Conservation (phyloP, 2,113 vertebrate genomes). For the Neodon shergylaensis region DNA sequence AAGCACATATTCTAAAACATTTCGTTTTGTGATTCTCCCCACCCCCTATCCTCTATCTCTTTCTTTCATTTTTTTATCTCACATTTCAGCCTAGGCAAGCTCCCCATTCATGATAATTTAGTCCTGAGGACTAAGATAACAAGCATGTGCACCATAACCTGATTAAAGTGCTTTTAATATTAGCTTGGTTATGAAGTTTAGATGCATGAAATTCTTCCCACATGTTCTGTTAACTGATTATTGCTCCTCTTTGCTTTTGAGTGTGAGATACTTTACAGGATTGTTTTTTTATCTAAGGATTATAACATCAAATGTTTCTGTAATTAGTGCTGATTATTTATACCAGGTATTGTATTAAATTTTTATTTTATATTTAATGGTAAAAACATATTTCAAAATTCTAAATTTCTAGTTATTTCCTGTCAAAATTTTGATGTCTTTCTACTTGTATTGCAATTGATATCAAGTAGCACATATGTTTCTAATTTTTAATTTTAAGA, state of each 20-base stretch:
- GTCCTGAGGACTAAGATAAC: background rate
- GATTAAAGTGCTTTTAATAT: background rate
- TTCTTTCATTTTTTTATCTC: background rate
- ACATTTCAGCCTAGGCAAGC: background rate
- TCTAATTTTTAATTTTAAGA: background rate
- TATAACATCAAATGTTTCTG: background rate
- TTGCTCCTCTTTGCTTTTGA: background rate
- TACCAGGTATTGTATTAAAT: background rate
- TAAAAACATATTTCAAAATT: background rate
- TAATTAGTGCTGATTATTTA: background rate
- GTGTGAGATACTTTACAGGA: background rate
- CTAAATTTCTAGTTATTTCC: background rate
- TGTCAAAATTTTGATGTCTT: background rate
- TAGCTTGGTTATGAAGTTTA: background rate
- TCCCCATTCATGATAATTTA: too few species aligned
- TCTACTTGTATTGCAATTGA: background rate
- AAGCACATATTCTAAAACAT: background rate
- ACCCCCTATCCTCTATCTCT: too few species aligned
- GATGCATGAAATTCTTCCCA: background rate
- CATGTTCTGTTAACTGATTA: background rate
- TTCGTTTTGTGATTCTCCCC: background rate
- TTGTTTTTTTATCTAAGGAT: background rate
- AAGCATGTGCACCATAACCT: background rate
- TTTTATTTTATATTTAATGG: background rate
- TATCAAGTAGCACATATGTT: too few species aligned